Evolutionary conservation across 2,888 invertebrate species (phyloP), one percentile per base, ranked within the genome.

Genomic region (Mythimna loreyi): DNA sequence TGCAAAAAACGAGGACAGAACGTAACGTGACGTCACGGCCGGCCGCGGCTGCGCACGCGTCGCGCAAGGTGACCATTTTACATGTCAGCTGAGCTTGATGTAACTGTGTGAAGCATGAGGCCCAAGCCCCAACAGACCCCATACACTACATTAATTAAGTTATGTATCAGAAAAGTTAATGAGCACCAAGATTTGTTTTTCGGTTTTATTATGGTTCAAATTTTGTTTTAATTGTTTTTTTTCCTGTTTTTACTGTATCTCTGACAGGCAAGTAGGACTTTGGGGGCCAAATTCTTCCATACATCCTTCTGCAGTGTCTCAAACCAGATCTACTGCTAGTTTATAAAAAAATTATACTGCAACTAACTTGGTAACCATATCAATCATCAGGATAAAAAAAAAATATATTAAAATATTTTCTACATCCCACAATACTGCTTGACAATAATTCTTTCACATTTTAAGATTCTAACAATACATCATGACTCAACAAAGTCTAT

Each of bases 41-140:
- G 36, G 19, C 59, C 40, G 61, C 70, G 62, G 43, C 60, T 33
- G 69, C 73, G 64, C 65, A 72, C 53, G 64, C 76, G 64, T 62
- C 67, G 66, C n/a, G 72, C 55, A 76, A 83, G 67, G 79, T 76
- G 75, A 75, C 69, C 43, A 71, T 59, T 71, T 78, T 62, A 70
- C 68, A 59, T 47, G 65, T 71, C 73, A 83, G 61, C 83, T 71
- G 74, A 67, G 62, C 47, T 47, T 33, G 50, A 57, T 59, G 61
- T 62, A 71, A 72, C 33, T 53, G 40, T 43, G n/a, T 55, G 19
- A 50, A n/a, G 30, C 28, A 11, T 62, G n/a, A 43, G 16, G 33
- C 47, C 47, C n/a, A n/a, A n/a, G n/a, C n/a, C n/a, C n/a, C n/a
- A n/a, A n/a, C n/a, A n/a, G n/a, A n/a, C n/a, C n/a, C n/a, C n/a